phyloP scores from a whole-genome alignment of 2,888 invertebrate genomes.

The Cataglyphis cursor region DNA sequence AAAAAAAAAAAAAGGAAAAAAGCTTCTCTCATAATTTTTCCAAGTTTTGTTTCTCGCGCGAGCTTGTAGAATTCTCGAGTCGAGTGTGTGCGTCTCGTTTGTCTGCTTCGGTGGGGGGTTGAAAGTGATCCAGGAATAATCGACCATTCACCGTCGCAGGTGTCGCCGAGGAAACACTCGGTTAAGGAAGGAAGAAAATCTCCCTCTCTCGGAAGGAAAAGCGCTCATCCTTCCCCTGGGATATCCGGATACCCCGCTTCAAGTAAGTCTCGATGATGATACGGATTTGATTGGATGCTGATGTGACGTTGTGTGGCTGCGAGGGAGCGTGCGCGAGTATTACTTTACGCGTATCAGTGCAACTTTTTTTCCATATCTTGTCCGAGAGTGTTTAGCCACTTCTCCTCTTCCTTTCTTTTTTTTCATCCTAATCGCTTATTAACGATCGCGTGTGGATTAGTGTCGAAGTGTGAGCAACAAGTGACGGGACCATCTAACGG shows the following conservation, averaged over 20 bases:
- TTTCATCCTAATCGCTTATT: background rate
- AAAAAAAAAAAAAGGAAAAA: background rate
- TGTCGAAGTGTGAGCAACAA: conserved; percentile 69
- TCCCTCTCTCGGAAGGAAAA: conserved; percentile 1
- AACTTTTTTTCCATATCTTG: conserved; percentile 5
- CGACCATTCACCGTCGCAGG: conserved; percentile 12
- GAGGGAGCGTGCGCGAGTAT: conserved; percentile 50
- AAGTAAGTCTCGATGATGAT: conserved; percentile 67
- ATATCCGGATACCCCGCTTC: conserved; percentile 53
- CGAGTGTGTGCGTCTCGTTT: conserved; percentile 47
- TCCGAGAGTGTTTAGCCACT: background rate
- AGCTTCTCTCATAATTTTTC: conserved; percentile 1
- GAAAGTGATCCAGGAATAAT: conserved; percentile 38
- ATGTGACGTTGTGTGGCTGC: conserved; percentile 42
- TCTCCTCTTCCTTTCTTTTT: background rate
- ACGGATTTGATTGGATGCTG: conserved; percentile 28
- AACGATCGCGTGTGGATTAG: conserved; percentile 67
- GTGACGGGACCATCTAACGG: conserved; percentile 56
- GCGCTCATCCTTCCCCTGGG: conserved; percentile 28
- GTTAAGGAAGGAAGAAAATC: background rate
- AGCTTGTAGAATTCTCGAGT: conserved; percentile 7
- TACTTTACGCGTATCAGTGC: conserved; percentile 54
- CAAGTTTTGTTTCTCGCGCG: conserved; percentile 15
- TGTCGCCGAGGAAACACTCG: conserved; percentile 33
- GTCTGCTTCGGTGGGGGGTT: conserved; percentile 37